phyloP scores from a whole-genome alignment of 2,797 vertebrate genomes.

The Fundulus diaphanus region DNA sequence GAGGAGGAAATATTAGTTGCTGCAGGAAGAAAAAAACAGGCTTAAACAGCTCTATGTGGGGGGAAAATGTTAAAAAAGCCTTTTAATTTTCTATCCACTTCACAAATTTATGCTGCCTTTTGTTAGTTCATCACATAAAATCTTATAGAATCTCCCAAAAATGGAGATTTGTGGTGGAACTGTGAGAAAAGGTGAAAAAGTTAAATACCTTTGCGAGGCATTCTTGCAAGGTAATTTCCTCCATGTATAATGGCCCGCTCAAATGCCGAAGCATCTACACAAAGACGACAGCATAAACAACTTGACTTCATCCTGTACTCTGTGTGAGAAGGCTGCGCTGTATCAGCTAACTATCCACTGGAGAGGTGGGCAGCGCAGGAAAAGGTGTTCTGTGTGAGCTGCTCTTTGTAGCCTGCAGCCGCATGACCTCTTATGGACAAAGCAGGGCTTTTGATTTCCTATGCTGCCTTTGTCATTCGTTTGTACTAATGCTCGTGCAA shows the following conservation, averaged over 20 bases:
- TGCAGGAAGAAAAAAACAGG: no score
- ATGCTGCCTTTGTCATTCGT: slow-evolving; percentile 21
- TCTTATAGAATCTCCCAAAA: no score
- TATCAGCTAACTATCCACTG: slow-evolving; percentile 41
- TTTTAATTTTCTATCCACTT: no score
- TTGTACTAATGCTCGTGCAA: slow-evolving; percentile 17
- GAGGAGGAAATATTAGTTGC: no score
- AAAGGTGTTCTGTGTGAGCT: slow-evolving; percentile 39
- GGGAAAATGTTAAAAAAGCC: not conserved
- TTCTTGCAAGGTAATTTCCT: not conserved
- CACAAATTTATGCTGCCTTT: not conserved
- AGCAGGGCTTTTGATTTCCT: slow-evolving; percentile 57
- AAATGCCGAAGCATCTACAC: not conserved
- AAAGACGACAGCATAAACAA: slow-evolving; percentile 21
- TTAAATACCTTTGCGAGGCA: not conserved
- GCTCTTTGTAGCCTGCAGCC: slow-evolving; percentile 45
- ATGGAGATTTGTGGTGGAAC: not conserved
- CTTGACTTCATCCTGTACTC: slow-evolving; percentile 20
- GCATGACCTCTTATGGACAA: slow-evolving; percentile 44
- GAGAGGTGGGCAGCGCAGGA: slow-evolving; percentile 38
- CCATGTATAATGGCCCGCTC: not conserved
- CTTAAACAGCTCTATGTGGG: not conserved
- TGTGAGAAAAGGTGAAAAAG: not conserved
- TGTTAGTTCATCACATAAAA: no score
- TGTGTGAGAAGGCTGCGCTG: slow-evolving; percentile 32